A percentile compares a stretch with the other conserved stretches of the same genome.
Conservation (phyloP, 2,113 vertebrate species). For the Gallinago jamesoni region DNA sequence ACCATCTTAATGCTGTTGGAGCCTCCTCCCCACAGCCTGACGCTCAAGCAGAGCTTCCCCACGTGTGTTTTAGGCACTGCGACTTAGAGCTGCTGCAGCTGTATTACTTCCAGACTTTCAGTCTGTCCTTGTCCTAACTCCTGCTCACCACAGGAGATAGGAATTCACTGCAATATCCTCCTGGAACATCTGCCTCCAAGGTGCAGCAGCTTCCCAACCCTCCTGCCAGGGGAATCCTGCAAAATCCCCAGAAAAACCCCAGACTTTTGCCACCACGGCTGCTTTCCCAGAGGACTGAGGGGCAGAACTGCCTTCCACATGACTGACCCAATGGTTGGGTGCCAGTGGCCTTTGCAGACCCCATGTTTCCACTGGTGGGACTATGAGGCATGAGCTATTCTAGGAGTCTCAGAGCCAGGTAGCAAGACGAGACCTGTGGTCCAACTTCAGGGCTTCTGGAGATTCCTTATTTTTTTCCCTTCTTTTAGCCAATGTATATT, state of each 20-base stretch:
- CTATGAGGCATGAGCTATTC: background rate
- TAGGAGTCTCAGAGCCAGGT: background rate
- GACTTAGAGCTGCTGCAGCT: background rate
- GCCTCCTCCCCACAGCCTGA: background rate
- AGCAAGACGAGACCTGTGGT: background rate
- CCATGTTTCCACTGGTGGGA: background rate
- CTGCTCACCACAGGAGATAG: background rate
- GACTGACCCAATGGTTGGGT: fast-evolving
- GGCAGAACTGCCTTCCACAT: background rate
- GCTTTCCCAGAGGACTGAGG: background rate
- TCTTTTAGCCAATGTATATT: background rate
- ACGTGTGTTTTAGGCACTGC: no score
- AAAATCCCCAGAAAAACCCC: background rate
- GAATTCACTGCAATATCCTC: background rate
- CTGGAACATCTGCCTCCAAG: background rate
- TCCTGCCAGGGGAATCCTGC: background rate
- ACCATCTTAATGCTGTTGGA: background rate
- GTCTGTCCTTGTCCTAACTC: background rate
- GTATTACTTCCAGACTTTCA: background rate
- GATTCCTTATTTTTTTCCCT: background rate
- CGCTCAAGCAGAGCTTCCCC: no score
- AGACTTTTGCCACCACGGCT: background rate
- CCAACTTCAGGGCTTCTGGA: background rate
- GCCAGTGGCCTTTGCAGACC: fast-evolving
- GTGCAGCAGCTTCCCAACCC: background rate